A percentile compares a stretch with the other conserved stretches of the same genome.
Evolutionary conservation across 2,888 invertebrate species (phyloP).

Genomic region (Pycnomerus fuliginosus): DNA sequence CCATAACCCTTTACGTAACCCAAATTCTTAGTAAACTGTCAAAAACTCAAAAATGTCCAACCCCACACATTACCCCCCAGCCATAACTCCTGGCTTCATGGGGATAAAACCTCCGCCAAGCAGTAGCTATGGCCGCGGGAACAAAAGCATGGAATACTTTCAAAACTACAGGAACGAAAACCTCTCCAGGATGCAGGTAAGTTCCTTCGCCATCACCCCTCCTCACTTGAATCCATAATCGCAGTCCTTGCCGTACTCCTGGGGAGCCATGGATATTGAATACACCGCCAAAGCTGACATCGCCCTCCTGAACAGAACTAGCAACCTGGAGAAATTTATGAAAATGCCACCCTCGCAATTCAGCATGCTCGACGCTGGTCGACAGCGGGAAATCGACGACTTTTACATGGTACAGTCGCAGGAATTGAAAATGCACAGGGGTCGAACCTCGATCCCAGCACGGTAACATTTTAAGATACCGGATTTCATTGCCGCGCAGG

Average conservation of each 20-base stretch:
- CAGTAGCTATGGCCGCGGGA: neutral
- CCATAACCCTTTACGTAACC: too few species aligned
- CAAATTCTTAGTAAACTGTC: too few species aligned
- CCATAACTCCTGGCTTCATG: constrained; percentile 47
- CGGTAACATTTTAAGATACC: too few species aligned
- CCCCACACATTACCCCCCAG: constrained; percentile 48
- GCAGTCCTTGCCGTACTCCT: constrained; percentile 51
- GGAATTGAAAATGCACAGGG: too few species aligned
- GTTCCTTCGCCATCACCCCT: neutral
- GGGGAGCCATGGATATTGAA: constrained; percentile 47
- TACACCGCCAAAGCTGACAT: constrained; percentile 49
- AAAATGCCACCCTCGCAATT: constrained; percentile 46
- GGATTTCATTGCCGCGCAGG: too few species aligned
- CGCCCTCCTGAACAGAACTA: constrained; percentile 41
- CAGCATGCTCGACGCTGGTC: constrained; percentile 48
- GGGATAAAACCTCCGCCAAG: constrained; percentile 41
- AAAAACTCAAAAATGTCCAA: too few species aligned
- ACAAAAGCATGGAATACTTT: constrained; percentile 40
- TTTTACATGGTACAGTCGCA: constrained; percentile 54
- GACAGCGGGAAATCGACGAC: constrained; percentile 53
- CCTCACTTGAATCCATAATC: constrained; percentile 19
- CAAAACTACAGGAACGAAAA: constrained; percentile 52
- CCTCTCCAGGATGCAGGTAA: constrained; percentile 50
- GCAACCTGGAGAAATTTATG: constrained; percentile 42
- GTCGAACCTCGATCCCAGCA: too few species aligned